These are phyloP conservation scores for Camelus bactrianus DNA, from an alignment of 2,113 vertebrate species.

Conservation along the genomic window DNA sequence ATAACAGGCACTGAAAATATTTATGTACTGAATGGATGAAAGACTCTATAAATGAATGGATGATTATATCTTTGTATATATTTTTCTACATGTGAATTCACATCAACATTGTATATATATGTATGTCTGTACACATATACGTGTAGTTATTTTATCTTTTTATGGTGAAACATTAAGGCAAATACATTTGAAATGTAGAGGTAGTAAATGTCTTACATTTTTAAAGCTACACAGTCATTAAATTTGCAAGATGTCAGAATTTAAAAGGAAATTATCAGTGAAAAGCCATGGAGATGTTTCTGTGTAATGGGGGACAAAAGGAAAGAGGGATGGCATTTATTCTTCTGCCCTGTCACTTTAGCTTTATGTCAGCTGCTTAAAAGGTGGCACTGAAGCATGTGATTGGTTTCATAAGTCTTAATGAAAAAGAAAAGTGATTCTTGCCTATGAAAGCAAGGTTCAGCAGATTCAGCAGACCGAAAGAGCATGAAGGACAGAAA, in stretches of 20 bases:
- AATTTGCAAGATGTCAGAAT: constrained; percentile 85
- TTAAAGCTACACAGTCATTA: constrained; percentile 87
- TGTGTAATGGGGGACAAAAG: constrained; percentile 65
- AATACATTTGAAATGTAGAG: constrained; percentile 77
- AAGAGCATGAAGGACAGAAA: neutral
- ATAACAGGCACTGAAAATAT: neutral
- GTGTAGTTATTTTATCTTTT: constrained; percentile 73
- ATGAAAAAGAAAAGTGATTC: constrained; percentile 51
- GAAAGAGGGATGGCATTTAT: constrained; percentile 78
- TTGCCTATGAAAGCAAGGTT: constrained; percentile 32
- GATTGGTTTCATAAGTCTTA: constrained; percentile 72
- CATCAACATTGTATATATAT: neutral
- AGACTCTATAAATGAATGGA: neutral
- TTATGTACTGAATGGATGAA: neutral
- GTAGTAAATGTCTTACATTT: constrained; percentile 83
- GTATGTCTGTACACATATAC: fast-evolving
- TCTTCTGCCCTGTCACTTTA: constrained; percentile 84
- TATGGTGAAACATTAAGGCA: constrained; percentile 32
- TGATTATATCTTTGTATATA: neutral
- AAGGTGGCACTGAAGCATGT: constrained; percentile 61
- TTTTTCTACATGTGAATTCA: neutral
- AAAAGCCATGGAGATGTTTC: constrained; percentile 79
- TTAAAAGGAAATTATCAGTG: constrained; percentile 83
- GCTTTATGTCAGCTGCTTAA: constrained; percentile 81
- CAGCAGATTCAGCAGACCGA: neutral